Conservation (phyloP, 2,797 vertebrate genomes). For the Sylvilagus floridanus region DNA sequence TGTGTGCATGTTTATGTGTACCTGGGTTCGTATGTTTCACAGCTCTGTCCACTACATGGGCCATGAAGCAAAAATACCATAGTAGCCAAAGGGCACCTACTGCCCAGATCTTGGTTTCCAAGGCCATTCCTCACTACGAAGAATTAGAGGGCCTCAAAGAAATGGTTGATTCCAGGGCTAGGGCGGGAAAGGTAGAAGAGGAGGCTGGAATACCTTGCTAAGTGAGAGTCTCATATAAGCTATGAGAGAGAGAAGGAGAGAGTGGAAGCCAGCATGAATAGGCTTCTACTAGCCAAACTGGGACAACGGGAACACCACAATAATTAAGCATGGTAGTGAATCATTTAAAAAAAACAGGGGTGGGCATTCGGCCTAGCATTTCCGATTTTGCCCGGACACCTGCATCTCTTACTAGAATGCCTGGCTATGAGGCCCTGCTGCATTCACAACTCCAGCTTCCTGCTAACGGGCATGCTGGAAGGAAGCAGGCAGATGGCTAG, state of each 20-base stretch:
- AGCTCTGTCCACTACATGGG: slow-evolving; percentile 13
- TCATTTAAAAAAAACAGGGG: not conserved
- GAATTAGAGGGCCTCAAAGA: not conserved
- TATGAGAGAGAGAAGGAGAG: not conserved
- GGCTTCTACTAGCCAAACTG: not conserved
- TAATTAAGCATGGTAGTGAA: slow-evolving; percentile 18
- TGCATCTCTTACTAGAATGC: no score
- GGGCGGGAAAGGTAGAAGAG: not conserved
- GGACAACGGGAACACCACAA: not conserved
- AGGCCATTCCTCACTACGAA: not conserved
- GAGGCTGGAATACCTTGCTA: not conserved
- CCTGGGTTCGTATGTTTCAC: not conserved
- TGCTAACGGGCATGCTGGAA: no score
- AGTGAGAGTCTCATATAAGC: not conserved
- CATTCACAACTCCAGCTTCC: no score
- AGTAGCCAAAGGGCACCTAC: not conserved
- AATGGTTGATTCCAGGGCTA: not conserved
- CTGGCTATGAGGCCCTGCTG: no score
- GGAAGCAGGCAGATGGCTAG: no score
- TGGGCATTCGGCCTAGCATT: no score
- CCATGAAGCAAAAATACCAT: not conserved
- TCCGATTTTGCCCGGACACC: no score
- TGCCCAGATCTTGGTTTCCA: not conserved
- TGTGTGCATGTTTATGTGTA: not conserved
- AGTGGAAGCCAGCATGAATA: not conserved